phyloP scores from a whole-genome alignment of 2,888 invertebrate species.

The Orthonychiurus folsomi region DNA sequence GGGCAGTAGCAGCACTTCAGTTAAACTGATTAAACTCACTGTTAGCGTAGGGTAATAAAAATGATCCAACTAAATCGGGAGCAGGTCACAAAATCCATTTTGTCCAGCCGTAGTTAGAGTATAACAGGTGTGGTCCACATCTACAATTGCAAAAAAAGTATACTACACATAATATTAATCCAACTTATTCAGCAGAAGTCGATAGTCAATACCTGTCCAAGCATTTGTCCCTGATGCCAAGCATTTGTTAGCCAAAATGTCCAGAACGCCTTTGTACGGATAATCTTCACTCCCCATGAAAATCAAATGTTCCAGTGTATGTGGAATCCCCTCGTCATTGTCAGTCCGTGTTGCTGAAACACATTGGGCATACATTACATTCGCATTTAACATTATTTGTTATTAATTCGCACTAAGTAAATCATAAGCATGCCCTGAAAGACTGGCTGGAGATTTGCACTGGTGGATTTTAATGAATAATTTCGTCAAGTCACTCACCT shows the following conservation, averaged over 20 bases:
- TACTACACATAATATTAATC: constrained; percentile 3
- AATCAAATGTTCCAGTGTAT: constrained; percentile 83
- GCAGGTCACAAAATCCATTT: constrained; percentile 75
- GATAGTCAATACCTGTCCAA: constrained; percentile 67
- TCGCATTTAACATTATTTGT: neutral
- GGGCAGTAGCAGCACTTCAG: neutral
- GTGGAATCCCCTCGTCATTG: constrained; percentile 85
- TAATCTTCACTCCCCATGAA: constrained; percentile 83
- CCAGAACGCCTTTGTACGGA: constrained; percentile 80
- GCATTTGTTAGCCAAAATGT: constrained; percentile 78
- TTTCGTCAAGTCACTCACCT: constrained; percentile 51
- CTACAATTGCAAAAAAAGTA: constrained; percentile 40
- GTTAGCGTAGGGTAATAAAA: constrained; percentile 73
- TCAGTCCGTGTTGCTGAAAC: constrained; percentile 74
- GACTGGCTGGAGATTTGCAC: no score
- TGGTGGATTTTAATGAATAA: no score
- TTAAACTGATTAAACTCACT: constrained; percentile 43
- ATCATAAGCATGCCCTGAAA: no score
- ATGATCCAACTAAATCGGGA: constrained; percentile 86
- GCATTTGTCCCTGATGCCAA: constrained; percentile 88
- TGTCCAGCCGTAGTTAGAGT: constrained; percentile 78
- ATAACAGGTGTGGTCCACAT: constrained; percentile 78
- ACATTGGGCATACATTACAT: neutral
- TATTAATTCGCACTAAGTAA: no score
- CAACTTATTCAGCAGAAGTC: neutral